Evolutionary conservation across 2,113 vertebrate species (phyloP), one percentile per base, ranked within the genome.

Genomic region (Craseonycteris thonglongyai): DNA sequence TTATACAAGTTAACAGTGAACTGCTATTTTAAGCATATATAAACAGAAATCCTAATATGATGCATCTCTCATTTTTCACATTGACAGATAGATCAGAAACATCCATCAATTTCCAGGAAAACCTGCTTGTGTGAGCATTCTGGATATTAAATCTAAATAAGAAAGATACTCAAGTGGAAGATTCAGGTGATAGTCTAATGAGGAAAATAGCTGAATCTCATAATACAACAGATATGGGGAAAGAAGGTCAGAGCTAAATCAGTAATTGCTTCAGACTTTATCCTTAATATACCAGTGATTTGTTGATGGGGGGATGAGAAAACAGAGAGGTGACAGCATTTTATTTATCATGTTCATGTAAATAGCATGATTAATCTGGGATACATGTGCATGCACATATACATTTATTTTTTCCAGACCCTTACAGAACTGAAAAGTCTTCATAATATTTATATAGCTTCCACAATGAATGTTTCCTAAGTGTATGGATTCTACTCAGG

Each of bases 121-220:
- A 74, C n/a, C 47, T 96, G 91, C 80, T 74, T 81, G 38, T 49
- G 69, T 79, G 38, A 88, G 81, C 75, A 96, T 72, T 87, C 69
- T 95, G 85, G 56, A 92, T 94, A 95, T 94, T 94, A 92, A 83
- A 92, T 69, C 80, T 69, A 95, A 96, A 87, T 79, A 92, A 92
- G 75, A 87, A 92, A 83, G 45, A 71, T 45, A 61, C 40, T 90
- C 80, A 87, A 82, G 86, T 75, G 58, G 76, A 94, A 90, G 87
- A 79, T 68, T 92, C 71, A 94, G 19, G 54, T 79, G 80, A 35
- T 28, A 69, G 49, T 79, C 56, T 61, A 88, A 76, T 65, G 58
- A 92, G 51, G 56, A 90, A 92, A 94, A 90, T 28, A 59, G n/a
- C 74, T 56, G 9, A 28, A 16, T 88, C 38, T 76, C 91, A 91